These are phyloP conservation scores for Asteroscopus sphinx DNA, from an alignment of 2,888 invertebrate genomes.

Conservation along the genomic window DNA sequence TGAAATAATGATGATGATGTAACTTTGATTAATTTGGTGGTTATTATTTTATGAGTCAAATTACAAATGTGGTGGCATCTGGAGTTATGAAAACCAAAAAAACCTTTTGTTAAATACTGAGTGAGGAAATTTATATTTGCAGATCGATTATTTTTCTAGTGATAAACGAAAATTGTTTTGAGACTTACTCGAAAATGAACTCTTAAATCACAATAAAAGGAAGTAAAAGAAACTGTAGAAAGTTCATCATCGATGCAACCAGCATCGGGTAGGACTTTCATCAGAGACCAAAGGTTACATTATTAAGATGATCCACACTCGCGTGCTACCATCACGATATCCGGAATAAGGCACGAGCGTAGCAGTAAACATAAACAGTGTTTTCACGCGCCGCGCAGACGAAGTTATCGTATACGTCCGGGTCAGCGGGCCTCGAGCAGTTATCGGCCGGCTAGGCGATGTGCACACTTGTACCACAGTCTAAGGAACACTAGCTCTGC, in stretches of 20 bases:
- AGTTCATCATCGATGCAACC: conserved; percentile 1
- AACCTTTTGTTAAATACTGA: too few relatives aligned
- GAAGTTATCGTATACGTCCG: conserved; percentile 79
- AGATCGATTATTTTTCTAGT: too few relatives aligned
- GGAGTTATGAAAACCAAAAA: too few relatives aligned
- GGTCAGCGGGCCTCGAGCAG: conserved; percentile 67
- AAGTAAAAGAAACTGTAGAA: neutral
- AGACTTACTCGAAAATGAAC: too few relatives aligned
- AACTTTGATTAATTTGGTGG: too few relatives aligned
- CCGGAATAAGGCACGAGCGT: conserved; percentile 65
- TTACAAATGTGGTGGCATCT: too few relatives aligned
- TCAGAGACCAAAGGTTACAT: neutral
- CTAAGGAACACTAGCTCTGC: too few relatives aligned
- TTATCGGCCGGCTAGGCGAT: conserved; percentile 49
- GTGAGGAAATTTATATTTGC: too few relatives aligned
- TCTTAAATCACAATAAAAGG: too few relatives aligned
- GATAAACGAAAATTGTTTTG: too few relatives aligned
- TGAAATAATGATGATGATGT: too few relatives aligned
- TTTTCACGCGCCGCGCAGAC: conserved; percentile 79
- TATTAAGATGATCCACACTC: conserved; percentile 26
- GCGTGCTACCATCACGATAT: conserved; percentile 42
- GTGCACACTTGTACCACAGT: conserved; percentile 32
- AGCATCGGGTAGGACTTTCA: neutral
- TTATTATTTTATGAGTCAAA: too few relatives aligned
- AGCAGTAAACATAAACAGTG: conserved; percentile 69